Evolutionary conservation across 2,888 invertebrate genomes (phyloP).

Genomic region (Dasysyrphus tricinctus): DNA sequence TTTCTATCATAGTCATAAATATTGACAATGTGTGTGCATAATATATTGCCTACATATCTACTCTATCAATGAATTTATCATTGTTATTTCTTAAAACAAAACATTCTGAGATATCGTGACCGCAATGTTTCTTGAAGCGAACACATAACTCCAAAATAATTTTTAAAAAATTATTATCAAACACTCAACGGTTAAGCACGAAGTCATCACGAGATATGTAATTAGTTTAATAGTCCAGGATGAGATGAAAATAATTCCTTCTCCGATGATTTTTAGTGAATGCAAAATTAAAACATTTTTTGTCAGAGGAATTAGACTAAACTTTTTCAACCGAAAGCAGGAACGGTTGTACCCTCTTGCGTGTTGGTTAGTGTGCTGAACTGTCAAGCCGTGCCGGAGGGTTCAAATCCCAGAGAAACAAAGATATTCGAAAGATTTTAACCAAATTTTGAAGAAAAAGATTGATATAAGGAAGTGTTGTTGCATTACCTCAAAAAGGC

Average conservation of each 20-base stretch:
- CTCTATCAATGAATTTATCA: background rate
- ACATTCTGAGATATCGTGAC: conserved; percentile 7
- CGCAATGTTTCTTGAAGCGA: conserved; percentile 16
- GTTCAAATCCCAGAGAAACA: too few relatives aligned
- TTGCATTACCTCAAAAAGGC: too few relatives aligned
- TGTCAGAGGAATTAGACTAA: too few relatives aligned
- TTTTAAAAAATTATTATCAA: conserved; percentile 13
- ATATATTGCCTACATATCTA: background rate
- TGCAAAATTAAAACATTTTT: too few relatives aligned
- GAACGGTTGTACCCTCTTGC: too few relatives aligned
- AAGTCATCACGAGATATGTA: conserved; percentile 1
- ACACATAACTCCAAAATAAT: background rate
- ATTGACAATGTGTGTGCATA: background rate
- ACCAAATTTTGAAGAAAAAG: too few relatives aligned
- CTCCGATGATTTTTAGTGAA: too few relatives aligned
- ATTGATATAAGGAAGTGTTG: too few relatives aligned
- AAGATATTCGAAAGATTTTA: too few relatives aligned
- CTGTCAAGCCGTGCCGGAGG: too few relatives aligned
- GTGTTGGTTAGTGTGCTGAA: too few relatives aligned
- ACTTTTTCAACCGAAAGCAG: too few relatives aligned
- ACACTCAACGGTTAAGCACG: background rate
- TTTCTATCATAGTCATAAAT: background rate
- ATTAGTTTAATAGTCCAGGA: background rate
- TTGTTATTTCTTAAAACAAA: background rate
- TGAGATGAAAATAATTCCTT: background rate